phyloP scores from a whole-genome alignment of 2,113 vertebrate species.

The Panthera leo region DNA sequence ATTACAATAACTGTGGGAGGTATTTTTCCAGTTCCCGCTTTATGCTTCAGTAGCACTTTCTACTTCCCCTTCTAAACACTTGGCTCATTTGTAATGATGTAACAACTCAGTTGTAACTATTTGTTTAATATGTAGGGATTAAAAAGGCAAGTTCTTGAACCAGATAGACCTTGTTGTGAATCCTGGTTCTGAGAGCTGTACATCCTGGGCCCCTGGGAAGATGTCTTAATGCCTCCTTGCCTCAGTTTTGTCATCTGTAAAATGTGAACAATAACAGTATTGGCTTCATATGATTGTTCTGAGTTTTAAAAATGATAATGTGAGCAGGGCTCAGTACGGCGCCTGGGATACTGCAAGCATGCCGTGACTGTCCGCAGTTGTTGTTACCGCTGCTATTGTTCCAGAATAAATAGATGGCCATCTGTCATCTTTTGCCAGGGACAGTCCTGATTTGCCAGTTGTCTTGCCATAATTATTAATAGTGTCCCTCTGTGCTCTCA shows the following conservation, averaged over 20 bases:
- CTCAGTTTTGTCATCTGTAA: conserved; percentile 14
- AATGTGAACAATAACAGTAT: background rate
- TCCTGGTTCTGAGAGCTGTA: background rate
- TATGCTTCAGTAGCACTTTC: conserved; percentile 20
- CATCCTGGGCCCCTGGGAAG: background rate
- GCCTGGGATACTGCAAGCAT: background rate
- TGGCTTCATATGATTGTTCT: background rate
- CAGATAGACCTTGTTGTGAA: background rate
- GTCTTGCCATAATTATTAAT: background rate
- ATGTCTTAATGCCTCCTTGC: background rate
- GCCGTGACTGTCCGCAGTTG: background rate
- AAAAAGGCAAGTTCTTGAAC: conserved; percentile 15
- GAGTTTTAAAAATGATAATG: background rate
- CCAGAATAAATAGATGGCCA: background rate
- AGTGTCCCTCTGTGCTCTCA: background rate
- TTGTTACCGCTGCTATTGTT: background rate
- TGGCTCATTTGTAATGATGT: conserved; percentile 46
- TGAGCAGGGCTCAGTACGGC: background rate
- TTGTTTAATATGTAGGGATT: conserved; percentile 35
- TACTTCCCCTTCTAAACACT: conserved; percentile 32
- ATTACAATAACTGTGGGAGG: background rate
- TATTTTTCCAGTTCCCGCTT: conserved; percentile 50
- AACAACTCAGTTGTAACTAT: conserved; percentile 50
- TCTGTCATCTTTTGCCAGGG: background rate
- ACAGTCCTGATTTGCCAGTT: background rate